Conservation (phyloP, 1,140 invertebrate species). For the Pollicipes pollicipes region DNA sequence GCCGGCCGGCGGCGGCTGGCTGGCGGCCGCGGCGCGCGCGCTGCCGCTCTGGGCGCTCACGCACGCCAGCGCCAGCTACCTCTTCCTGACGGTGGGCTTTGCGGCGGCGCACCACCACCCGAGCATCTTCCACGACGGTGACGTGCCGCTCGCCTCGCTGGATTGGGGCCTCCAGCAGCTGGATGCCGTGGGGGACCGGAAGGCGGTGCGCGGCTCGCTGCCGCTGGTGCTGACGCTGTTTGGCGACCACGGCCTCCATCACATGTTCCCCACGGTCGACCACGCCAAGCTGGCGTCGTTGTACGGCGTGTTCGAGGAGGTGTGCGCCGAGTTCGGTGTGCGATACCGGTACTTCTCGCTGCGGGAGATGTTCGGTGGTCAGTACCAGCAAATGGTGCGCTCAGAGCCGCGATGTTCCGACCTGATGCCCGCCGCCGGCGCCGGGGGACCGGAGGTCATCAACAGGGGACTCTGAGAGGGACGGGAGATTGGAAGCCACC, state of each 20-base stretch:
- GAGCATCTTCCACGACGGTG: constrained; percentile 64
- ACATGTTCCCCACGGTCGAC: constrained; percentile 62
- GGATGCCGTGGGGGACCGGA: constrained; percentile 50
- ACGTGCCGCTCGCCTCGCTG: constrained; percentile 35
- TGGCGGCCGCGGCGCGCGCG: not conserved
- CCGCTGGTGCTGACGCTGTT: constrained; percentile 50
- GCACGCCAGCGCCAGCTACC: constrained; percentile 32
- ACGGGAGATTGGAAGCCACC: too few relatives aligned
- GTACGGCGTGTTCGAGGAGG: constrained; percentile 42
- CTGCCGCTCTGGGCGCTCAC: constrained; percentile 20
- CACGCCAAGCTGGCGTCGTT: constrained; percentile 47
- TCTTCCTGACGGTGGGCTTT: constrained; percentile 43
- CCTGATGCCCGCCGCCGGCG: not conserved
- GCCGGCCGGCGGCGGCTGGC: not conserved
- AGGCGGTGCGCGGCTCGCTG: constrained; percentile 45
- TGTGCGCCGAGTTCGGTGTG: constrained; percentile 44
- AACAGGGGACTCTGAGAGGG: too few relatives aligned
- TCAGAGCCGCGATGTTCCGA: constrained; percentile 21
- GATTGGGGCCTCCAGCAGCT: constrained; percentile 64
- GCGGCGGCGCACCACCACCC: constrained; percentile 60
- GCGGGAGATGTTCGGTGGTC: constrained; percentile 43
- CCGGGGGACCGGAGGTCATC: too few relatives aligned
- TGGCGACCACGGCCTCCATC: constrained; percentile 58
- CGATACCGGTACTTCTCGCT: constrained; percentile 27
- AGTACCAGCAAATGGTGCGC: constrained; percentile 44